phyloP scores from a whole-genome alignment of 2,113 vertebrate genomes.

The Aptenodytes forsteri region DNA sequence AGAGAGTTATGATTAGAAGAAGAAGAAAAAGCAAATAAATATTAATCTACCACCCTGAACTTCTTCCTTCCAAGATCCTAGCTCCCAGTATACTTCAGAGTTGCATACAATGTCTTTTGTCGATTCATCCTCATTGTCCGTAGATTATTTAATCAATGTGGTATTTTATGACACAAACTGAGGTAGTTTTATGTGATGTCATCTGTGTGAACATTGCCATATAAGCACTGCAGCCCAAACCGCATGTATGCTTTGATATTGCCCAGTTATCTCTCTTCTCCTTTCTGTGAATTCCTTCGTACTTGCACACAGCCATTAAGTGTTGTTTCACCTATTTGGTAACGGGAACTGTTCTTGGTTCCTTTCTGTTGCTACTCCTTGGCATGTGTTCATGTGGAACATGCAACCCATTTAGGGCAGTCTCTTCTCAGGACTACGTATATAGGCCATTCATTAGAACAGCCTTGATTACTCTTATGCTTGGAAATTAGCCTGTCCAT shows the following conservation, averaged over 20 bases:
- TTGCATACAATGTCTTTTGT: neutral
- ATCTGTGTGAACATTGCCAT: neutral
- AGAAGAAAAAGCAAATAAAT: slow-evolving; percentile 74
- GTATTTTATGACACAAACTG: neutral
- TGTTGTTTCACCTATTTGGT: neutral
- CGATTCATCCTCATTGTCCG: neutral
- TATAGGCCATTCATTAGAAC: neutral
- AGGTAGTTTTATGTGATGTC: neutral
- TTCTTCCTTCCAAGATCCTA: slow-evolving; percentile 19
- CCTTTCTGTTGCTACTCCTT: neutral
- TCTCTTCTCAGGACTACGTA: neutral
- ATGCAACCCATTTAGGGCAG: neutral
- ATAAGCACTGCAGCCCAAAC: neutral
- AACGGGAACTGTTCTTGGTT: neutral
- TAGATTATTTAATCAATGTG: neutral
- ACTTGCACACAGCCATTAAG: neutral
- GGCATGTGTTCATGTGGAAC: neutral
- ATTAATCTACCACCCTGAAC: slow-evolving; percentile 61
- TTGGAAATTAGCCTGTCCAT: neutral
- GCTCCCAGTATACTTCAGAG: neutral
- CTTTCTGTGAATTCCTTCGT: neutral
- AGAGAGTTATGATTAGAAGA: slow-evolving; percentile 73
- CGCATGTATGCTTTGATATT: neutral
- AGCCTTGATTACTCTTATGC: neutral
- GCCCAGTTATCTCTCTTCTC: neutral